Base-by-base conservation (phyloP, 2,113 vertebrate species). In the Proteles cristata region DNA sequence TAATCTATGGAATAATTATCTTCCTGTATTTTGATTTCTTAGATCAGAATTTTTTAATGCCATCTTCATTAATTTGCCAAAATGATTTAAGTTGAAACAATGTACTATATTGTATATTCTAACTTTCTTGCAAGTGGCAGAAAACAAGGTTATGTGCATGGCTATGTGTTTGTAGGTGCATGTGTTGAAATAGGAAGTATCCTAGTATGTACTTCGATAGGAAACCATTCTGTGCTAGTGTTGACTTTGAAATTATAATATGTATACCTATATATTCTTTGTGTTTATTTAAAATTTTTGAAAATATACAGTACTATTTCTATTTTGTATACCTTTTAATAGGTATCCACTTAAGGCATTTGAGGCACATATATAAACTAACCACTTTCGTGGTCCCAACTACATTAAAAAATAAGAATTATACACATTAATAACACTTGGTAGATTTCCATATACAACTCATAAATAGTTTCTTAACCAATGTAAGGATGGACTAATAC, bases 91-190 rank as follows among this genome's bases (percentile, higher is more conserved):
- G 95, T 98, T 96, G 80, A 98, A 97, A 97, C 88, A 97, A 88
- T 99, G 98, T 99, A 99, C 93, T 98, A 98, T 98, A 98, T 98
- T 99, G 98, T 99, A 99, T 99, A 99, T 99, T 99, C 97, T 98
- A 96, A 98, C 98, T 98, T 98, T 98, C 98, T 98, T 98, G 98
- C 98, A 97, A 98, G 97, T 97, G 97, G 98, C 98, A 99, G 98
- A 98, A 98, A n/a, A n/a, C 97, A 96, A 98, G 97, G 98, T 98
- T 98, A 98, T 98, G 84, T 99, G 99, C 99, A 99, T 99, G 98
- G 98, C 95, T 97, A 97, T 98, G 98, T 98, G 98, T 98, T 98
- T 96, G 97, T 98, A 98, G 98, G 98, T 99, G 98, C 98, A 99
- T 99, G 99, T 98, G 96, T 98, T 98, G 98, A 97, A 96, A 97